These are phyloP conservation scores for Camptogramma bilineatum DNA, from an alignment of 2,888 invertebrate species.

Conservation along the genomic window DNA sequence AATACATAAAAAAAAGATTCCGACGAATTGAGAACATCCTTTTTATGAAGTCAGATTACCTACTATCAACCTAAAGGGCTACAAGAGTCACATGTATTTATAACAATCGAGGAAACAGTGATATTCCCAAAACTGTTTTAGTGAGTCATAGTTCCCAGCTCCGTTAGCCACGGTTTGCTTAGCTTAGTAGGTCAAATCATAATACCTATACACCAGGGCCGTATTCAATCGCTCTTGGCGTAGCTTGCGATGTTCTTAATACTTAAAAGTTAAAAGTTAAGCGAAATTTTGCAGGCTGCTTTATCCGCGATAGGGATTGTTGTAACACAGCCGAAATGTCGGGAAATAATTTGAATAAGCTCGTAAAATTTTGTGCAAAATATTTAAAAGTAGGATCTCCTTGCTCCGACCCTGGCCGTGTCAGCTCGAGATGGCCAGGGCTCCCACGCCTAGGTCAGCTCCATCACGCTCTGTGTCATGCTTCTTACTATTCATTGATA, in stretches of 20 bases:
- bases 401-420: constrained; percentile 15
- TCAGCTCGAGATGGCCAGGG: constrained; percentile 29
- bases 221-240: background rate
- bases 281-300: too few relatives aligned
- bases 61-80: background rate
- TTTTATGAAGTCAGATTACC: too few relatives aligned
- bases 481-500: constrained; percentile 10
- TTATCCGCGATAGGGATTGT: too few relatives aligned
- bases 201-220: constrained; percentile 25
- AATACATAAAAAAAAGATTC: too few relatives aligned
- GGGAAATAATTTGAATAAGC: too few relatives aligned
- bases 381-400: background rate
- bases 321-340: too few relatives aligned
- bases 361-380: too few relatives aligned
- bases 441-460: constrained; percentile 34
- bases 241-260: too few relatives aligned
- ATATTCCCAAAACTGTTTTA: constrained; percentile 38
- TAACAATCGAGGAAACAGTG: constrained; percentile 6
- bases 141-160: constrained; percentile 37
- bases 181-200: constrained; percentile 32
- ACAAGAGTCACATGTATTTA: constrained; percentile 5
- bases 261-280: too few relatives aligned
- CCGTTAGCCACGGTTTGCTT: constrained; percentile 36
- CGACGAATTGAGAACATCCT: too few relatives aligned
- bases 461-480: constrained; percentile 19